These are phyloP conservation scores for Rhineura floridana DNA, from an alignment of 2,113 vertebrate genomes.

Conservation along the genomic window DNA sequence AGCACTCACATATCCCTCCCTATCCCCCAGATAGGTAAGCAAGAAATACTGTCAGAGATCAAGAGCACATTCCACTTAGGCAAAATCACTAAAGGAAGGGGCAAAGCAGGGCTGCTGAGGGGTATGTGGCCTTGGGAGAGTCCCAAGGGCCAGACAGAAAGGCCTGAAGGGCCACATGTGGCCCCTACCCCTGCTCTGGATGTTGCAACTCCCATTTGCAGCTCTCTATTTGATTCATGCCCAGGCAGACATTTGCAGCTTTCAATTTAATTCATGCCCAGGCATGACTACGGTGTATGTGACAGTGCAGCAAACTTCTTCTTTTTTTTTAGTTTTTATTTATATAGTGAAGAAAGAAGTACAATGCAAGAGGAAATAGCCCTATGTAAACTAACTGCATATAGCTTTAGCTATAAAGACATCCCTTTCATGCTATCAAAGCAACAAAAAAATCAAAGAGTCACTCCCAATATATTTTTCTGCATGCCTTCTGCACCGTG, in stretches of 20 bases:
- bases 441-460: slow-evolving; percentile 29
- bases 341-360: neutral
- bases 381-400: neutral
- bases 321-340: neutral
- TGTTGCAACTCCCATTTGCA: neutral
- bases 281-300: neutral
- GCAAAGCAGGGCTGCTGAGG: too few species aligned
- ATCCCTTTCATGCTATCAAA: neutral
- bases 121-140: too few species aligned
- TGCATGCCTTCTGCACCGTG: slow-evolving; percentile 1
- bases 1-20: too few species aligned
- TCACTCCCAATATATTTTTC: neutral
- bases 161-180: too few species aligned
- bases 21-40: too few species aligned
- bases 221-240: neutral
- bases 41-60: too few species aligned
- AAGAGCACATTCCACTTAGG: too few species aligned
- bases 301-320: neutral
- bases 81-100: too few species aligned
- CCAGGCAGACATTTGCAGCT: neutral
- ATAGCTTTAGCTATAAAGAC: neutral
- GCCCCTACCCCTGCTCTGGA: neutral
- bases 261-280: neutral
- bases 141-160: too few species aligned
- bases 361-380: neutral